Conservation (phyloP, 2,888 invertebrate genomes). For the Liposcelis brunnea region DNA sequence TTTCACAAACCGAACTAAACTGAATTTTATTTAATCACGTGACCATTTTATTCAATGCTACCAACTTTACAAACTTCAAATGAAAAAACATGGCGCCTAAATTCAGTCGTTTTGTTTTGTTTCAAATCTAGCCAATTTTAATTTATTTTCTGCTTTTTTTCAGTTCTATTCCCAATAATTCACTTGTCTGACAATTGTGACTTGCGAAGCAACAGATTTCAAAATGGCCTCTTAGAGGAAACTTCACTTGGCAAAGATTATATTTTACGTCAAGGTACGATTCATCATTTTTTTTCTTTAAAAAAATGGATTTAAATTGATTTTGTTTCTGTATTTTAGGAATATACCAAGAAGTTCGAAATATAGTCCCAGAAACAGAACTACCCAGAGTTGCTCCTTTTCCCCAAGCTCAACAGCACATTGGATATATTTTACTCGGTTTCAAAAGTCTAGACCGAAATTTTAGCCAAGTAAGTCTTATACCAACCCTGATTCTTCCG, state of each 20-base stretch:
- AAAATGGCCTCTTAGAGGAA: not conserved
- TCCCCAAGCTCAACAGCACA: constrained; percentile 13
- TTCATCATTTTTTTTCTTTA: not conserved
- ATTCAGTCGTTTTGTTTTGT: no score
- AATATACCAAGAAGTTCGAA: constrained; percentile 24
- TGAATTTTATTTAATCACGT: no score
- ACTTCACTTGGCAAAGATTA: constrained; percentile 1
- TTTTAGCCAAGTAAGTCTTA: constrained; percentile 20
- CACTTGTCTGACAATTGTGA: constrained; percentile 20
- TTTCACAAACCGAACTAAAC: no score
- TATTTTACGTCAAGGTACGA: constrained; percentile 9
- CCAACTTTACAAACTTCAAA: no score
- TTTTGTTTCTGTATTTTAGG: constrained; percentile 18
- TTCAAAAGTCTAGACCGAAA: constrained; percentile 26
- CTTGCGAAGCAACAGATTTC: not conserved
- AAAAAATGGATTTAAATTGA: no score
- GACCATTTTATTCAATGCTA: no score
- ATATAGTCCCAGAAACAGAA: constrained; percentile 23
- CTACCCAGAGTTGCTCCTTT: constrained; percentile 14
- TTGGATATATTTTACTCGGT: constrained; percentile 23
- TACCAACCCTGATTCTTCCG: not conserved
- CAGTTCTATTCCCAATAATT: constrained; percentile 25
- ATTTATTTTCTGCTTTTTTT: constrained; percentile 13
- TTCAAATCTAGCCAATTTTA: no score
- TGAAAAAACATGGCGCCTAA: no score